These are phyloP conservation scores for Oscheius sp. DNA, from an alignment of 2,888 invertebrate species.

Conservation along the genomic window DNA sequence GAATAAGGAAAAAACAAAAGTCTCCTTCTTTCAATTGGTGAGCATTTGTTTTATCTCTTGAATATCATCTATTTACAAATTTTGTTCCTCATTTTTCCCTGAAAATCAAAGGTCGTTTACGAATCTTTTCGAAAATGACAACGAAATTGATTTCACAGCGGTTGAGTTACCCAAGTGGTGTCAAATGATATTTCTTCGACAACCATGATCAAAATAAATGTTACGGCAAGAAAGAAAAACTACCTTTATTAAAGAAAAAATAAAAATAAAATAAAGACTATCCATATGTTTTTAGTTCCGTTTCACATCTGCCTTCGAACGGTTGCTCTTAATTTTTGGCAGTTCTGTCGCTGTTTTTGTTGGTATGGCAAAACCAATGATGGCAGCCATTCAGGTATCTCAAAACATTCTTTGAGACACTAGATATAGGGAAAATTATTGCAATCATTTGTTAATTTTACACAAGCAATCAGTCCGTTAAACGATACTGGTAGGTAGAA, in stretches of 20 bases:
- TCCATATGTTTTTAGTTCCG: constrained; percentile 2
- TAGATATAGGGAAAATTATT: not conserved
- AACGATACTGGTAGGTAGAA: not conserved
- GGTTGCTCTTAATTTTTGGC: not conserved
- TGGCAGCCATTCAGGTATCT: not conserved
- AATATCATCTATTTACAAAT: not conserved
- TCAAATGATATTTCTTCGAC: not conserved
- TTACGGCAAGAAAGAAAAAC: not conserved
- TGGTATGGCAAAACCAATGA: not conserved
- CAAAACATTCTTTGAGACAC: not conserved
- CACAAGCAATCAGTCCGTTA: not conserved
- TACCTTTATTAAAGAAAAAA: not conserved
- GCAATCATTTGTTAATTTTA: constrained; percentile 9
- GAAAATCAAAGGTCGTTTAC: not conserved
- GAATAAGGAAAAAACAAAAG: not conserved
- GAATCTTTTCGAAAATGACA: not conserved
- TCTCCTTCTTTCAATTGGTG: constrained; percentile 6
- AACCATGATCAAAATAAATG: not conserved
- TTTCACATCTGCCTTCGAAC: not conserved
- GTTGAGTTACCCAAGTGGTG: not conserved
- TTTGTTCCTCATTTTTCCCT: not conserved
- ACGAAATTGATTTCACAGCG: not conserved
- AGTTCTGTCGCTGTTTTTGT: not conserved
- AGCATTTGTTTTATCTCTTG: not conserved
- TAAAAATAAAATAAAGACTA: not conserved